phyloP scores from a whole-genome alignment of 30 jellyfish, hydroid and myxozoan species.

The Sanderia malayensis region DNA sequence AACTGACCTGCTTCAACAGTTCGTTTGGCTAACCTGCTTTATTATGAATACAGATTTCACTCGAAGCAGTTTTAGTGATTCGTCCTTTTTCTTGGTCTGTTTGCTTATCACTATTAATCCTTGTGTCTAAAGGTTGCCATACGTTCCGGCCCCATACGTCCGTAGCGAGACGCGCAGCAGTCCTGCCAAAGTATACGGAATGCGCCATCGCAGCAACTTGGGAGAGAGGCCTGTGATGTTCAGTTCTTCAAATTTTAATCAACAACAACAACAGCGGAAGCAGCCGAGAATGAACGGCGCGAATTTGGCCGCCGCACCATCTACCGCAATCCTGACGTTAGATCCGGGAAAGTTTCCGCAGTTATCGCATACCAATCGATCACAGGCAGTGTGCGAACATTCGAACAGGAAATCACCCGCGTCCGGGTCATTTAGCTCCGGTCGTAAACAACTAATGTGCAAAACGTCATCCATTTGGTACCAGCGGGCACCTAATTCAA shows the following conservation, averaged over 20 bases:
- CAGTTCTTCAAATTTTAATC: constrained; percentile 31
- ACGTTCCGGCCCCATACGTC: constrained; percentile 58
- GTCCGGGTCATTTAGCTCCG: neutral
- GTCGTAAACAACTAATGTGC: constrained; percentile 9
- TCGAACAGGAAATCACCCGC: neutral
- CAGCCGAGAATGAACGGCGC: too few relatives aligned
- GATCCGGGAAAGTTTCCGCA: constrained; percentile 60
- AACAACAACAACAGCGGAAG: neutral
- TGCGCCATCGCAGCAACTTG: neutral
- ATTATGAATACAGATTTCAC: too few relatives aligned
- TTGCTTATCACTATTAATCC: neutral
- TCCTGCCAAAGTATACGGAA: constrained; percentile 1
- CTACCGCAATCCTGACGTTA: constrained; percentile 34
- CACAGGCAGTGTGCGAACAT: constrained; percentile 27
- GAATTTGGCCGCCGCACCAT: constrained; percentile 12
- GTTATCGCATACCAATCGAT: constrained; percentile 14
- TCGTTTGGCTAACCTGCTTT: too few relatives aligned
- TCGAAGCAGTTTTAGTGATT: too few relatives aligned
- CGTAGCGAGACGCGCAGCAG: constrained; percentile 46
- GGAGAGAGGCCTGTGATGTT: constrained; percentile 64
- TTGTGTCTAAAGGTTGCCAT: constrained; percentile 39
- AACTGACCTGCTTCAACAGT: too few relatives aligned
- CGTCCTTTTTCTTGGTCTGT: too few relatives aligned
- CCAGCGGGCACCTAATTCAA: constrained; percentile 58
- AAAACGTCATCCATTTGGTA: constrained; percentile 28